Base-by-base conservation (phyloP, 2,888 invertebrate genomes). In the Erannis defoliaria region DNA sequence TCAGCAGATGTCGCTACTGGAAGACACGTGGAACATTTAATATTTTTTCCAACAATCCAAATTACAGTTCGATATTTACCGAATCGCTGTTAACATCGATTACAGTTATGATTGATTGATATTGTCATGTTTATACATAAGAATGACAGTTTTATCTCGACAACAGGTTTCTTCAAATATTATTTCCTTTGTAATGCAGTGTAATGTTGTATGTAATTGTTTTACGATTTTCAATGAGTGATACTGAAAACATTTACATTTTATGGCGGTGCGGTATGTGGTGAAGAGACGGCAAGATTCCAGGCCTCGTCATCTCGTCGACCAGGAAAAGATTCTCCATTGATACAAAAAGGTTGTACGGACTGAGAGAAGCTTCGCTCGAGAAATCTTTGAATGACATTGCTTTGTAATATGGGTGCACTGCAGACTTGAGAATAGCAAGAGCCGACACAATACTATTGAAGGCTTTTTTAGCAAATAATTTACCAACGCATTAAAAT, bases 261-360 rank as follows among this genome's bases (percentile, higher is more conserved):
- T 89, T 90, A 91, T 88, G 86, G 84, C 81, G 85, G 84, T 68
- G 72, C 73, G 87, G 89, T 82, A 90, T 90, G 86, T 81, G 78
- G 76, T 78, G 73, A 77, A 73, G 79, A 80, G 75, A 75, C 66
- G 75, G 70, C 75, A 73, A 77, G 83, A 89, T 90, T 78, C 88
- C 81, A 76, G 66, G 49, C 73, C n/a, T 33, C 6, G 45, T 18
- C 54, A 16, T 54, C 82, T 75, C 72, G 89, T 84, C 85, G 78
- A 90, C 88, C 91, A 93, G 92, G 91, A 93, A 93, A 89, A 84
- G 82, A 88, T 86, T 88, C 86, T 82, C 84, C 53, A 82, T 81
- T 80, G 76, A 73, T 67, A 74, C 76, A 82, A 82, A 89, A 89
- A 86, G 76, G 73, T 75, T 70, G 74, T 42, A 48, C 19, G 48